These are phyloP conservation scores for Isurus oxyrinchus DNA, from an alignment of 2,113 vertebrate genomes.

Conservation along the genomic window DNA sequence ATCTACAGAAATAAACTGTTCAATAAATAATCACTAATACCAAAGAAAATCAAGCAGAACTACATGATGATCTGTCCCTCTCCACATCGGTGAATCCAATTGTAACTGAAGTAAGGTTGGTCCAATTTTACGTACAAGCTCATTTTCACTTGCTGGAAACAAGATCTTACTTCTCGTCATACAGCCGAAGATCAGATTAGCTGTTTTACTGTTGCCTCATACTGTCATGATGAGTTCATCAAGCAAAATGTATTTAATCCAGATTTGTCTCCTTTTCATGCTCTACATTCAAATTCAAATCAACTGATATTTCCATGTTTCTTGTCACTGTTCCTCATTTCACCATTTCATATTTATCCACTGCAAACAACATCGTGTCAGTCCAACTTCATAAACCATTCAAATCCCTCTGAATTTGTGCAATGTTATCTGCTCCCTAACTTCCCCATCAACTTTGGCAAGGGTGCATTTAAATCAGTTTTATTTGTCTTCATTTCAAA, in stretches of 20 bases:
- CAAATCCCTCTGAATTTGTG: background rate
- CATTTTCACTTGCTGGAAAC: background rate
- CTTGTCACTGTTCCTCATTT: background rate
- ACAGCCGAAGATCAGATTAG: background rate
- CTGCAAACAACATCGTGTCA: background rate
- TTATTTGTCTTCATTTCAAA: background rate
- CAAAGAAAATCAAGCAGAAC: background rate
- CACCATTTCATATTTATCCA: background rate
- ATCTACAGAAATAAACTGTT: background rate
- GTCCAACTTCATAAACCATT: background rate
- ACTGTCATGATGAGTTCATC: background rate
- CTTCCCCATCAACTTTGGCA: background rate
- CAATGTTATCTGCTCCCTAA: background rate
- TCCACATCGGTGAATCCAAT: background rate
- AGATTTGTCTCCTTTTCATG: background rate
- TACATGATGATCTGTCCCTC: background rate
- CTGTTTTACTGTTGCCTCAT: background rate
- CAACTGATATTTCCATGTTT: background rate
- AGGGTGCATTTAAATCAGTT: background rate
- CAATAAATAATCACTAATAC: background rate
- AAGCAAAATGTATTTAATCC: background rate
- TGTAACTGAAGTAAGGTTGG: background rate
- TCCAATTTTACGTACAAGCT: background rate
- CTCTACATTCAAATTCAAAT: background rate
- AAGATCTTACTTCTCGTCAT: background rate